phyloP scores from a whole-genome alignment of 64 coral and sea anemone genomes.

The Stichodactyla mertensii region DNA sequence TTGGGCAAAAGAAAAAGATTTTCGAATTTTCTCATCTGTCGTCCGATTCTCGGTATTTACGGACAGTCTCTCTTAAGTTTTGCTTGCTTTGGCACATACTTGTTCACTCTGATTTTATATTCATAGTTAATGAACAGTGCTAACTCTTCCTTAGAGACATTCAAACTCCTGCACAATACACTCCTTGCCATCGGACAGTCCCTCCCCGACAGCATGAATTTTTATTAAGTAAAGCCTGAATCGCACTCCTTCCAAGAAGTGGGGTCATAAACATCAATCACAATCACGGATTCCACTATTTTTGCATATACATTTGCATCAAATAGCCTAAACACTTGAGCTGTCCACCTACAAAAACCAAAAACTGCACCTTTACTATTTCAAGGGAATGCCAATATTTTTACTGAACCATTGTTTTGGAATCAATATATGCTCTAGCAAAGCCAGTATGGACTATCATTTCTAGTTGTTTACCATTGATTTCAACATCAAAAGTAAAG shows the following conservation, averaged over 20 bases:
- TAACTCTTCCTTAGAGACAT: neutral
- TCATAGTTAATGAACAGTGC: neutral
- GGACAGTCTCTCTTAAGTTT: too few relatives aligned
- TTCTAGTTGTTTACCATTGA: slow-evolving; percentile 31
- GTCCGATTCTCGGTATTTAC: too few relatives aligned
- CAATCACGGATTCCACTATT: too few relatives aligned
- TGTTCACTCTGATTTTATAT: neutral
- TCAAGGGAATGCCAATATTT: neutral
- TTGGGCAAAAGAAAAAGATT: too few relatives aligned
- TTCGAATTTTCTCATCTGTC: too few relatives aligned
- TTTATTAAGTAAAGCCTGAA: neutral
- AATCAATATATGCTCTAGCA: slow-evolving; percentile 23
- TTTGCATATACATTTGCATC: too few relatives aligned
- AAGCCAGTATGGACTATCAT: slow-evolving; percentile 39
- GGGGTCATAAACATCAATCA: too few relatives aligned
- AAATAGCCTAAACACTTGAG: neutral
- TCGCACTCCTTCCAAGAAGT: neutral
- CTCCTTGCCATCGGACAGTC: neutral
- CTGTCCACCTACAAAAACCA: slow-evolving; percentile 33
- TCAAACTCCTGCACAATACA: slow-evolving; percentile 1
- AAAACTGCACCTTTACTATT: neutral
- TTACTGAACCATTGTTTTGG: slow-evolving; percentile 26
- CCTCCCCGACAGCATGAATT: slow-evolving; percentile 12
- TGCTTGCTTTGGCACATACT: neutral
- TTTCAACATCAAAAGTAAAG: slow-evolving; percentile 36